Conservation (phyloP, 2,797 vertebrate genomes). For the Pseudochromis fuscus region DNA sequence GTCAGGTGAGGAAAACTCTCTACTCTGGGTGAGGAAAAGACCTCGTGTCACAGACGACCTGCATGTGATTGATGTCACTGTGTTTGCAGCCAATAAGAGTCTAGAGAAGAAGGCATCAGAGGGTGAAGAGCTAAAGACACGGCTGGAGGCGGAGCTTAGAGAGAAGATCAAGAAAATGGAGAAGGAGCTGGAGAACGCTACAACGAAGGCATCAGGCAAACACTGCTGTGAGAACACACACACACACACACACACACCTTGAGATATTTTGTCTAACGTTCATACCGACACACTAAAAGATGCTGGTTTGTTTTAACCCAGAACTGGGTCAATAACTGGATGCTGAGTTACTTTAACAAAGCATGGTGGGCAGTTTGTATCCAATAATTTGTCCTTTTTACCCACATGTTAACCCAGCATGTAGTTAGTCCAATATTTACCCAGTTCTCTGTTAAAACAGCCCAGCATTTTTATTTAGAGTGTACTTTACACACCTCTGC, state of each 20-base stretch:
- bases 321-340: too few species aligned
- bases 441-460: too few species aligned
- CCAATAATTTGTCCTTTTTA: too few species aligned
- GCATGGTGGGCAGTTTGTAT: too few species aligned
- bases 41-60: not conserved
- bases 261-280: not conserved
- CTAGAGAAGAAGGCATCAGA: slow-evolving; percentile 89
- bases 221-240: slow-evolving; percentile 89
- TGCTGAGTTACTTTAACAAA: too few species aligned
- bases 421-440: too few species aligned
- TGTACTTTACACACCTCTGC: rapidly evolving
- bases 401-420: too few species aligned
- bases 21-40: not conserved
- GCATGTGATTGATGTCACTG: not conserved
- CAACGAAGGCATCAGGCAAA: slow-evolving; percentile 88
- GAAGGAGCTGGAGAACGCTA: slow-evolving; percentile 93
- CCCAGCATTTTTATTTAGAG: too few species aligned
- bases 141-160: slow-evolving; percentile 88
- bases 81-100: slow-evolving; percentile 86
- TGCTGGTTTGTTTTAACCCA: too few species aligned
- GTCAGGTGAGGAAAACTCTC: too few species aligned
- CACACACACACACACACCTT: not conserved
- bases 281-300: too few species aligned
- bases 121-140: slow-evolving; percentile 83
- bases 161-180: slow-evolving; percentile 92